Percentiles rank a stretch among this genome's conserved stretches.
phyloP scores from a whole-genome alignment of 2,888 invertebrate species.

The Carabus problematicus region DNA sequence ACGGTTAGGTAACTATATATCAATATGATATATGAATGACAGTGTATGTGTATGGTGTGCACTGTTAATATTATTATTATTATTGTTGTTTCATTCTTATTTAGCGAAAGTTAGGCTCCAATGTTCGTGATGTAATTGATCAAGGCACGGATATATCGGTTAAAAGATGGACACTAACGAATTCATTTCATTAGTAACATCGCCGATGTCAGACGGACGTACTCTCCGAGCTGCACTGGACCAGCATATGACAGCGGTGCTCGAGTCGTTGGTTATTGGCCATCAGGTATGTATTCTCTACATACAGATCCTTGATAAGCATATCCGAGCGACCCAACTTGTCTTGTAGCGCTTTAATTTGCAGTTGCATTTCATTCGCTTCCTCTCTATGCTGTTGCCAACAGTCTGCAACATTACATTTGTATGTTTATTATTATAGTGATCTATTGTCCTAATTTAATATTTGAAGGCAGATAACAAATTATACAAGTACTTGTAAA shows the following conservation, averaged over 20 bases:
- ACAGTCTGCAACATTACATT: constrained; percentile 53
- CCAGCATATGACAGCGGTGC: constrained; percentile 62
- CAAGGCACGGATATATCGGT: neutral
- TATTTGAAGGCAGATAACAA: neutral
- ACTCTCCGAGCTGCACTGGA: constrained; percentile 58
- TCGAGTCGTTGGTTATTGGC: constrained; percentile 68
- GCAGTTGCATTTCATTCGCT: constrained; percentile 62
- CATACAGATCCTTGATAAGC: constrained; percentile 81
- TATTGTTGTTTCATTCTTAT: constrained; percentile 5
- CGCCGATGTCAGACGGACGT: constrained; percentile 54
- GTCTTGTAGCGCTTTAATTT: constrained; percentile 63
- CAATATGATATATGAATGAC: constrained; percentile 36
- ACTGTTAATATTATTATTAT: too few species aligned
- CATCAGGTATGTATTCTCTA: constrained; percentile 82
- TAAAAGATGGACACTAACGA: too few species aligned
- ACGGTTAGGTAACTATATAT: constrained; percentile 39
- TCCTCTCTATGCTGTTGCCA: constrained; percentile 66
- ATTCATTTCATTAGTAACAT: too few species aligned
- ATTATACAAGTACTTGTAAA: neutral
- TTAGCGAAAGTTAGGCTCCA: constrained; percentile 24
- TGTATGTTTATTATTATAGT: neutral
- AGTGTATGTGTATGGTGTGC: too few species aligned
- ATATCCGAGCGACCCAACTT: constrained; percentile 75
- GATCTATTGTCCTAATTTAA: neutral
- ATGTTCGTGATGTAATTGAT: neutral